Evolutionary conservation across 1,140 invertebrate species (phyloP).

Genomic region (Tetramorium alpestre): DNA sequence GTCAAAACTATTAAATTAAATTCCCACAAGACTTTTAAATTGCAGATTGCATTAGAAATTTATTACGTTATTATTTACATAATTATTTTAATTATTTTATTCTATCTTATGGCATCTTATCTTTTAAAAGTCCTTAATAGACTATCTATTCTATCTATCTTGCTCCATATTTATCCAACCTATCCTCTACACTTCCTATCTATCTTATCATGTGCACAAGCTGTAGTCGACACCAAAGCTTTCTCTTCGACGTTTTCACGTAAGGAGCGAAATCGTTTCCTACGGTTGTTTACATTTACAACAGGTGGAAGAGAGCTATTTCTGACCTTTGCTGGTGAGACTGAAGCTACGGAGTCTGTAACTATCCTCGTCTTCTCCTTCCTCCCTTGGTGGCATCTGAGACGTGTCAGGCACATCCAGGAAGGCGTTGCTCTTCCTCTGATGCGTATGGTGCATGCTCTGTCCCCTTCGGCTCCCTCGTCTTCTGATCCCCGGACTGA

Average conservation of each 20-base stretch:
- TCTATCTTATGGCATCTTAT: background rate
- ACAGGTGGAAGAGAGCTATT: conserved; percentile 1
- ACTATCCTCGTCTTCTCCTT: conserved; percentile 92
- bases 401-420: conserved; percentile 90
- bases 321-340: conserved; percentile 93
- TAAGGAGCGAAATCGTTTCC: background rate
- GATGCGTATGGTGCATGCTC: conserved; percentile 85
- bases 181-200: background rate
- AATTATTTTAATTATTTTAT: background rate
- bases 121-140: background rate
- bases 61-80: background rate
- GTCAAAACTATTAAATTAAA: background rate
- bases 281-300: conserved; percentile 19
- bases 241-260: background rate
- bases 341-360: conserved; percentile 95
- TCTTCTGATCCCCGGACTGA: conserved; percentile 86
- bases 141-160: background rate
- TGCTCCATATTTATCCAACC: background rate
- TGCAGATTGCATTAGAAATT: background rate
- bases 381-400: conserved; percentile 78
- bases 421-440: conserved; percentile 91
- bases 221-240: background rate
- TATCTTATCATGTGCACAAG: background rate
- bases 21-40: background rate
- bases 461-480: conserved; percentile 86